phyloP scores from a whole-genome alignment of 2,888 invertebrate genomes.

The Eupeodes latifasciatus region DNA sequence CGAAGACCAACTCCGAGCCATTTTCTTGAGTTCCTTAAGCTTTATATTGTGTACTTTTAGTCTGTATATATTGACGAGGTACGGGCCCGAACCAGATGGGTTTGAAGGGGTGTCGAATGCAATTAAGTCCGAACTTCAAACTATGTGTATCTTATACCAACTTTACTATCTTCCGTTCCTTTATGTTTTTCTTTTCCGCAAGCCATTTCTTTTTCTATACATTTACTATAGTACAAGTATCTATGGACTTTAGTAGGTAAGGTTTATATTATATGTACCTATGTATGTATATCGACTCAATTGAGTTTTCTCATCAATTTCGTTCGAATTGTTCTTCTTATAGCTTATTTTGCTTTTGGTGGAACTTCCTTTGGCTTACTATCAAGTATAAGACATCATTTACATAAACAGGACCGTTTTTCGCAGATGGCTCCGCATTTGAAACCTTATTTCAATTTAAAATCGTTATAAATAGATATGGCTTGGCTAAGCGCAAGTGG shows the following conservation, averaged over 20 bases:
- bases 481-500: constrained; percentile 38
- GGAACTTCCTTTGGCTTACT: constrained; percentile 59
- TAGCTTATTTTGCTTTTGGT: constrained; percentile 43
- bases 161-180: neutral
- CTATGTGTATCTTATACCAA: constrained; percentile 3
- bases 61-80: constrained; percentile 9
- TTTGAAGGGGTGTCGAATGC: constrained; percentile 44
- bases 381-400: constrained; percentile 72
- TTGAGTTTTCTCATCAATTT: constrained; percentile 71
- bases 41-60: neutral
- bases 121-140: constrained; percentile 59
- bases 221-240: no score
- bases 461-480: constrained; percentile 70
- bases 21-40: constrained; percentile 24
- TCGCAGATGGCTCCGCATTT: constrained; percentile 54
- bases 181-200: neutral
- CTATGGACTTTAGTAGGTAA: no score
- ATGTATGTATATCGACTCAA: constrained; percentile 53
- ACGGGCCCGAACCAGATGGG: constrained; percentile 10
- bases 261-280: no score
- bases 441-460: constrained; percentile 70
- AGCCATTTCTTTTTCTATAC: neutral
- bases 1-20: constrained; percentile 1
- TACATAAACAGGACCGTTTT: constrained; percentile 66
- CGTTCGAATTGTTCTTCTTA: constrained; percentile 60